Base-by-base conservation (phyloP, 2,888 invertebrate species). In the Platycheirus albimanus region DNA sequence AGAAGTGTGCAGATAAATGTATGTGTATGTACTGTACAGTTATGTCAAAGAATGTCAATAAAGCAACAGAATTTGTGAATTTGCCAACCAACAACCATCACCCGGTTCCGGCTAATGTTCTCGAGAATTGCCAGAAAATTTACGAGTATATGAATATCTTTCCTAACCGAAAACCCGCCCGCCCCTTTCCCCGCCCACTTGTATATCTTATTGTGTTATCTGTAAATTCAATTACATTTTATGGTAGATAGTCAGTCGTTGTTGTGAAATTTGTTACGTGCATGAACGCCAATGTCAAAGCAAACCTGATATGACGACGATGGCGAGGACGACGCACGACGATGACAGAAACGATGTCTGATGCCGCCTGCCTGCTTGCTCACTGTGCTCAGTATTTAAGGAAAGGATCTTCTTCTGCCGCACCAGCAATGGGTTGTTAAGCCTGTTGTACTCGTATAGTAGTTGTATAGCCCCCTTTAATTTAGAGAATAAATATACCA, bases 151-250 rank as follows among this genome's bases (percentile, higher is more conserved):
- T 54, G 30, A 49, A 11, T 49, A 30, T 28, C 54, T 47, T 41
- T 19, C 28, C 19, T 41, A 28, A 15, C 30, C n/a, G n/a, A n/a
- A n/a, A n/a, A n/a, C n/a, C n/a, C n/a, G n/a, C n/a, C n/a, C 63
- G 24, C 19, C 33, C n/a, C 36, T 3, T 11, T 11, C 15, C n/a
- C 43, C n/a, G 6, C 15, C 52, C 30, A 36, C 24, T 47, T 52
- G 28, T 45, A 19, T n/a, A 45, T 36, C 54, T 41, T 69, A 43
- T 61, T 52, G 69, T 58, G 41, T 58, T 77, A 64, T 66, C 64
- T 67, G 74, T 66, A 79, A 79, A 79, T 79, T 79, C 78, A 79
- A 79, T 79, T 74, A 79, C 67, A 61, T 67, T 74, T 79, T 79
- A 79, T 79, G 74, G 67, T 11, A 41, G 15, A 13, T 20, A 61